A percentile compares a stretch with the other conserved stretches of the same genome.
Evolutionary conservation across 2,113 vertebrate species (phyloP).

Genomic region (Ellobius talpinus): DNA sequence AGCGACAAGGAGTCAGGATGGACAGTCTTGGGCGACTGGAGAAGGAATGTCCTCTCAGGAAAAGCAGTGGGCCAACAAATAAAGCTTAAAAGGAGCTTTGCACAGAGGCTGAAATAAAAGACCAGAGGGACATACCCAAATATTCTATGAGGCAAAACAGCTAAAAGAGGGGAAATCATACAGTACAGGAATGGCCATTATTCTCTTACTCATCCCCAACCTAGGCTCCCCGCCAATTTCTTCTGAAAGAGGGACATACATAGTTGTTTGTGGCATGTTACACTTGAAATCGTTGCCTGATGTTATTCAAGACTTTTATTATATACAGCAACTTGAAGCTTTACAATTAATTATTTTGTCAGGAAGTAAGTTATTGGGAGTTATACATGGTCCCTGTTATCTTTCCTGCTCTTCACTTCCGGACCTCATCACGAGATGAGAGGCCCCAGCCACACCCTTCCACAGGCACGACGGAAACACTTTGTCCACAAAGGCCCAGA

Average conservation of each 20-base stretch:
- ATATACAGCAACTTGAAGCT: not conserved
- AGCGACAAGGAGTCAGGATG: not conserved
- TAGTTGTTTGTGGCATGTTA: not conserved
- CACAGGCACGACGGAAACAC: not conserved
- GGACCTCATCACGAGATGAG: not conserved
- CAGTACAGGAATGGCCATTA: not conserved
- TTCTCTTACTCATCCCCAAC: not conserved
- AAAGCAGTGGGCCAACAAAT: not conserved
- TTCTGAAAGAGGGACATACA: not conserved
- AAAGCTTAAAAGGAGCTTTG: not conserved
- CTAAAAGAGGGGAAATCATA: slow-evolving; percentile 29
- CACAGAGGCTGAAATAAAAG: not conserved
- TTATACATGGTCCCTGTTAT: not conserved
- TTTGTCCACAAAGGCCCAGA: not conserved
- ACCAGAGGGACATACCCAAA: slow-evolving; percentile 14
- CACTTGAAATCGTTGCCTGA: not conserved
- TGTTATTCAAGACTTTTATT: not conserved
- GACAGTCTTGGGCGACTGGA: not conserved
- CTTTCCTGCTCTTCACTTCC: not conserved
- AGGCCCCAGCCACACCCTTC: not conserved
- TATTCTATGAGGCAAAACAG: not conserved
- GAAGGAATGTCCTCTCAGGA: not conserved
- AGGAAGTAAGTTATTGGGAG: not conserved
- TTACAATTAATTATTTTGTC: slow-evolving; percentile 22
- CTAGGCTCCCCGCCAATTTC: not conserved